Base-by-base conservation (phyloP, 1,140 invertebrate species). In the Drosophila parabipectinata region DNA sequence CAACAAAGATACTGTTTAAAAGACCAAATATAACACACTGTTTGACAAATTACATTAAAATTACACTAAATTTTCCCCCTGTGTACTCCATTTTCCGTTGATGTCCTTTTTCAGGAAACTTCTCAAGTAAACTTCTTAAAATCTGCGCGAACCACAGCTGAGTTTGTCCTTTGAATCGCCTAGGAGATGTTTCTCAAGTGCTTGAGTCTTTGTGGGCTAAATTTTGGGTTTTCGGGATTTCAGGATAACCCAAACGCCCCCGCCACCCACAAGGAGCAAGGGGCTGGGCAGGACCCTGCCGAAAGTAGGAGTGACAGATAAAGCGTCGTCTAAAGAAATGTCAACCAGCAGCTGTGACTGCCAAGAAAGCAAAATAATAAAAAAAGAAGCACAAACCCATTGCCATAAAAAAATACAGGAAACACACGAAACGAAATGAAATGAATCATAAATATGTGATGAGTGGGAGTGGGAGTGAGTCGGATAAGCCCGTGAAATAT, bases 371-470 rank as follows among this genome's bases (percentile, higher is more conserved):
- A 41, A 51, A 61, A 62, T 30, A 47, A 48, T 24, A 39, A 41
- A 54, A 39, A 39, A 26, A 10, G 4, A 58, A 66, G 57, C 63
- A 66, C 63, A 66, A 51, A 41, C 66, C 56, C 69, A 56, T 64
- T 74, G 72, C 69, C 68, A 62, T 72, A 73, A 73, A 72, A 72
- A 73, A 61, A 44, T 21, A 63, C 45, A 24, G 44, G 26, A 44
- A 39, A 39, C 32, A 34, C 51, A 63, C 59, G 51, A 68, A 69
- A 12, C 51, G 44, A 69, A 69, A 69, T 69, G 51, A 69, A 69
- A 69, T 73, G 69, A 72, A 73, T 73, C 71, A 73, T 73, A 73
- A 73, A 73, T 73, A 73, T 73, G 58, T 63, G 71, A 73, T 73
- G 71, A 73, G 71, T 21, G 12, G 28, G 71, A 73, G 71, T 21